A percentile compares a stretch with the other conserved stretches of the same genome.
Evolutionary conservation across 2,797 vertebrate genomes (phyloP).

Genomic region (Eulemur rubriventer): DNA sequence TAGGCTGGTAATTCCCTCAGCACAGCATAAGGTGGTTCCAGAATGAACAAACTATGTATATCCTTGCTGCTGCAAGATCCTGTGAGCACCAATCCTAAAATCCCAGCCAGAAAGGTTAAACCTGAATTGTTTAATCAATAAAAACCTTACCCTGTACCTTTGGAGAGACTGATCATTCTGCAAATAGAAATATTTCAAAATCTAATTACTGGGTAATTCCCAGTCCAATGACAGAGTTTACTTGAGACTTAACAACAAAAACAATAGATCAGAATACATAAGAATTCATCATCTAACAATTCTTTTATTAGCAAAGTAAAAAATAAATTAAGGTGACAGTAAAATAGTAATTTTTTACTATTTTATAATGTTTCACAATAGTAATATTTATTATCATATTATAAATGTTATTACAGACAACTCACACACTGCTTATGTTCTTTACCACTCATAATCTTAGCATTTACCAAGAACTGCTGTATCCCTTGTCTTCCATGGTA

Average conservation of each 20-base stretch:
- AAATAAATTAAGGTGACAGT: not conserved
- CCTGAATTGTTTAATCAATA: constrained; percentile 39
- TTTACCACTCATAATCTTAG: not conserved
- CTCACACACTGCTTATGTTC: accelerated
- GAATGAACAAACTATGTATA: not conserved
- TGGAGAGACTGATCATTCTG: not conserved
- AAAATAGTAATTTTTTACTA: not conserved
- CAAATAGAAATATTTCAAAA: constrained; percentile 33
- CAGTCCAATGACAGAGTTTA: not conserved
- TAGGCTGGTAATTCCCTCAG: constrained; percentile 40
- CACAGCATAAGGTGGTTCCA: constrained; percentile 5
- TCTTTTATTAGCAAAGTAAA: not conserved
- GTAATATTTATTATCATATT: not conserved
- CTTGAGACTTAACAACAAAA: not conserved
- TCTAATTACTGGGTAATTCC: not conserved
- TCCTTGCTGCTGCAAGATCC: not conserved
- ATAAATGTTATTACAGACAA: not conserved
- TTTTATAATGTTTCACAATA: not conserved
- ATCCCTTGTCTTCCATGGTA: not conserved
- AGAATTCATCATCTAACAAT: not conserved
- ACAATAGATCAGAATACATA: not conserved
- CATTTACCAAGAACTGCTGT: not conserved
- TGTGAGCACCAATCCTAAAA: not conserved
- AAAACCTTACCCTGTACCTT: not conserved
- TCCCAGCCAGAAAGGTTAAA: constrained; percentile 2